A percentile compares a stretch with the other conserved stretches of the same genome.
Conservation (phyloP, 2,113 vertebrate species). For the Mustela lutreola region DNA sequence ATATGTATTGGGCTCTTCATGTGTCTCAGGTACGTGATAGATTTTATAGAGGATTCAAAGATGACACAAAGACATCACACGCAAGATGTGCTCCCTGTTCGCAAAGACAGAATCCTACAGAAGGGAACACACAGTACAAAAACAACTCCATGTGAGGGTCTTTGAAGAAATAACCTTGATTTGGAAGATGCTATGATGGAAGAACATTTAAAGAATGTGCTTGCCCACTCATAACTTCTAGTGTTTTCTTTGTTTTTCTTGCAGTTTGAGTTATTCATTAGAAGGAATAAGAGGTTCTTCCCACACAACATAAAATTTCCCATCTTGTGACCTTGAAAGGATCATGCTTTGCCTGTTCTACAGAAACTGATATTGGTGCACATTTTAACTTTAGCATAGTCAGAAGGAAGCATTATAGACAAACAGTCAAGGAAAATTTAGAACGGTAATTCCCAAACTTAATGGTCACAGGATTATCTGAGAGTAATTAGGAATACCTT, state of each 20-base stretch:
- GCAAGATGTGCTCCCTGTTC: not conserved
- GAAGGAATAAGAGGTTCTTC: conserved; percentile 7
- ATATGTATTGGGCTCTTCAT: not conserved
- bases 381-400: not conserved
- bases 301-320: not conserved
- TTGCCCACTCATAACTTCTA: not conserved
- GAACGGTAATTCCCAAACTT: not conserved
- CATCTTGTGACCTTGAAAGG: not conserved
- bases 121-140: not conserved
- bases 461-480: not conserved
- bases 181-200: not conserved
- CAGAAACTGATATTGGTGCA: not conserved
- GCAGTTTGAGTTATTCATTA: not conserved
- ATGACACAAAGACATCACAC: not conserved
- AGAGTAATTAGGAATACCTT: conserved; percentile 22
- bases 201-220: not conserved
- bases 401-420: not conserved
- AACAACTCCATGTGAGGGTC: not conserved
- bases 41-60: not conserved
- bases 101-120: not conserved
- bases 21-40: not conserved
- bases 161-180: not conserved
- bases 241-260: not conserved
- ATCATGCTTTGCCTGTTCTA: not conserved
- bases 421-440: not conserved